Percentiles rank a stretch among this genome's conserved stretches.
These are phyloP conservation scores for Drosophila kohkoa DNA, from an alignment of 1,140 invertebrate genomes.

Conservation along the genomic window DNA sequence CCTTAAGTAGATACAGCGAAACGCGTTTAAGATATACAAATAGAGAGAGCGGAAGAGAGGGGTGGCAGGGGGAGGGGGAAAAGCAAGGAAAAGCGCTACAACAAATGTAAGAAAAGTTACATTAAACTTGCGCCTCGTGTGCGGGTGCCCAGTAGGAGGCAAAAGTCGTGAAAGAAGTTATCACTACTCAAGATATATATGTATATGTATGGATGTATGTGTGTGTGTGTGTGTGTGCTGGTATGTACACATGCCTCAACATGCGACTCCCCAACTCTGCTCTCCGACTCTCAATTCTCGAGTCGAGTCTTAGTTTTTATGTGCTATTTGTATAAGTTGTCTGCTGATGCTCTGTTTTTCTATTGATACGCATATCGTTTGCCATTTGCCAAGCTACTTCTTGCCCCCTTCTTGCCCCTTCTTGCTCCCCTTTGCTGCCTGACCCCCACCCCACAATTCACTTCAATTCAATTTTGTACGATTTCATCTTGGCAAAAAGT, in stretches of 20 bases:
- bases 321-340: constrained; percentile 76
- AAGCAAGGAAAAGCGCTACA: constrained; percentile 53
- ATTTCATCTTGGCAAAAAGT: constrained; percentile 72
- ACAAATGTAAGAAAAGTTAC: constrained; percentile 67
- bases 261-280: too few species aligned
- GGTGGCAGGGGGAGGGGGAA: constrained; percentile 5
- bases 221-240: constrained; percentile 6
- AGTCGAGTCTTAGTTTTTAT: constrained; percentile 63
- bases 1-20: constrained; percentile 81
- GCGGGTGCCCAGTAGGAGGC: constrained; percentile 58
- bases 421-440: neutral
- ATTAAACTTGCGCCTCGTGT: constrained; percentile 60
- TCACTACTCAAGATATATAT: constrained; percentile 20
- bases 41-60: constrained; percentile 44
- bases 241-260: constrained; percentile 20
- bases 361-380: constrained; percentile 78
- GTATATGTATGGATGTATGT: neutral
- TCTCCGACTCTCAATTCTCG: too few species aligned
- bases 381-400: constrained; percentile 51
- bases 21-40: constrained; percentile 82
- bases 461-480: constrained; percentile 78
- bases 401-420: neutral
- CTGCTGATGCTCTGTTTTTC: constrained; percentile 59
- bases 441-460: constrained; percentile 46
- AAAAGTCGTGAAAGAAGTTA: constrained; percentile 74